Evolutionary conservation across 2,888 invertebrate species (phyloP), one percentile per base, ranked within the genome.

Genomic region (Tetropium fuscum): DNA sequence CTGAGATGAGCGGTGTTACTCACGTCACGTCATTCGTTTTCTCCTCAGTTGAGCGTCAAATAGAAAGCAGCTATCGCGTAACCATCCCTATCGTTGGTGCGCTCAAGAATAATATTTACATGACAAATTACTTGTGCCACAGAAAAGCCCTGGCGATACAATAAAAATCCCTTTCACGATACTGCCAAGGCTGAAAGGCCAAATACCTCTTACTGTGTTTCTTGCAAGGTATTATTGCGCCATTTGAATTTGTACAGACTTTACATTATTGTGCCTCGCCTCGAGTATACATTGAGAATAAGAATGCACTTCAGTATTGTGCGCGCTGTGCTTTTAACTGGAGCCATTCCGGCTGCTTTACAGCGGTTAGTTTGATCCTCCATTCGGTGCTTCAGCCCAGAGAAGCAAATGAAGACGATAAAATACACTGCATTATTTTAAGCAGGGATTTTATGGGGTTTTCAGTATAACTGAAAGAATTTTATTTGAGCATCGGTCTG

Each of bases 31-130:
- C n/a, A n/a, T n/a, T n/a, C n/a, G n/a, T n/a, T n/a, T n/a, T n/a
- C n/a, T n/a, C n/a, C n/a, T n/a, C n/a, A n/a, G n/a, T n/a, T n/a
- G n/a, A n/a, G n/a, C n/a, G n/a, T n/a, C n/a, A n/a, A n/a, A n/a
- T n/a, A n/a, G n/a, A n/a, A n/a, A n/a, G n/a, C n/a, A n/a, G n/a
- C n/a, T n/a, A n/a, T 34, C 34, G 11, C 3, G 13, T 11, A 5
- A 34, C 15, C 15, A n/a, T 36, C 49, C 36, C 49, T 19, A 49
- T 49, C 13, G 34, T n/a, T 36, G 49, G 20, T 49, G 36, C 38
- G 19, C 13, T 49, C 18, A 27, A 38, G 36, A 49, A 43, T 43
- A 53, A 53, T 30, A 53, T 53, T 53, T 53, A 43, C 43, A 53
- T 53, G 43, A 53, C 32, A 32, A 32, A 53, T 43, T 43, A 43